Base-by-base conservation (phyloP, 2,113 vertebrate genomes). In the Chamaea fasciata region DNA sequence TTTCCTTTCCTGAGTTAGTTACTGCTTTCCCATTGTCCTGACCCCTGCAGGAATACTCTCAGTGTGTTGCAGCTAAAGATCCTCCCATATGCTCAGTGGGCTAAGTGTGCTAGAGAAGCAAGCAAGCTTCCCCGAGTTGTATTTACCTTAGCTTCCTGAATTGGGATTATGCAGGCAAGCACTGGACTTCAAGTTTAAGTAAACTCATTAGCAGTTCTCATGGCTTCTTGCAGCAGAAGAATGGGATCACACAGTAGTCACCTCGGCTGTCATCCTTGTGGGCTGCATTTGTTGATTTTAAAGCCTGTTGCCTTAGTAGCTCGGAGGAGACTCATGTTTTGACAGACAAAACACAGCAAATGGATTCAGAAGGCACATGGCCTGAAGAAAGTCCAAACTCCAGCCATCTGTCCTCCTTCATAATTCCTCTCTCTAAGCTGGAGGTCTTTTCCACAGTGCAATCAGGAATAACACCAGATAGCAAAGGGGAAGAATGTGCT, bases 331-430 rank as follows among this genome's bases (percentile, higher is more conserved):
- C 56, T 93, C 49, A 16, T 81, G 80, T 83, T 93, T 96, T 90
- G 94, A 89, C 89, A 95, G 89, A 33, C 73, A 78, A 91, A 93
- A 74, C 60, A 78, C 44, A 92, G 83, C 68, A 94, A 93, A 90
- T 63, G 85, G 27, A 60, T 63, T 94, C 59, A 78, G 68, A 64
- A 96, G 60, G 64, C 80, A 55, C 47, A 52, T 11, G 76, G 84
- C 68, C 83, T 86, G 77, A 94, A 87, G 64, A 26, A 89, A 91
- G 81, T 89, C 81, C 92, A 95, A 73, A 41, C 64, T 92, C 35
- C 83, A 89, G 71, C 56, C 89, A 74, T 92, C 77, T 87, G 87
- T 83, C 87, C 63, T 95, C 60, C 80, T 83, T 90, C 87, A 89
- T 60, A 59, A 89, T 60, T 80, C 79, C 74, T 27, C 47, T 68